These are phyloP conservation scores for Parauchenoglanis punctatus DNA, from an alignment of 2,797 vertebrate genomes.

Conservation along the genomic window DNA sequence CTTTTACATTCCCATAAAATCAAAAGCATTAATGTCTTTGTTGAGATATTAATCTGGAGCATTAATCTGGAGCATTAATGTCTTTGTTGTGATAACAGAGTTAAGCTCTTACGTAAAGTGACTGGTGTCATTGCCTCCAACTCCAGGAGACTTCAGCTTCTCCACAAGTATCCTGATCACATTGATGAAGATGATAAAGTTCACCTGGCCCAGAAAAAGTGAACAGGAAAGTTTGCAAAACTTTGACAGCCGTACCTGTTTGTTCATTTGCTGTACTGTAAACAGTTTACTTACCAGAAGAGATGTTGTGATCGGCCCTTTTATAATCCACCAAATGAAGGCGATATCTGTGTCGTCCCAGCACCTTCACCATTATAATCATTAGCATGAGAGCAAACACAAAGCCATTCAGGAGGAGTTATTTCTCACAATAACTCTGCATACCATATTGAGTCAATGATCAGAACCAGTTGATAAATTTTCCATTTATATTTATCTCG, in stretches of 20 bases:
- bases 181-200: slow-evolving; percentile 88
- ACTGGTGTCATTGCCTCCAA: slow-evolving; percentile 79
- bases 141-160: slow-evolving; percentile 83
- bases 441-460: not conserved
- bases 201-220: slow-evolving; percentile 71
- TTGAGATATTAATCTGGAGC: not conserved
- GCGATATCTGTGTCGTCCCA: slow-evolving; percentile 85
- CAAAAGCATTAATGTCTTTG: too few species aligned
- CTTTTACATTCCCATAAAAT: not conserved
- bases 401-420: not conserved
- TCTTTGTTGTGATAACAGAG: not conserved
- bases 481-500: not conserved
- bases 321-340: slow-evolving; percentile 88
- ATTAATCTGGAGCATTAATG: not conserved
- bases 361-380: slow-evolving; percentile 71
- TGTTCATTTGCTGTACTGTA: not conserved
- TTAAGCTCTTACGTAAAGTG: slow-evolving; percentile 80
- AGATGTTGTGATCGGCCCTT: slow-evolving; percentile 84
- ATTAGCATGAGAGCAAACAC: not conserved
- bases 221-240: not conserved
- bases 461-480: not conserved
- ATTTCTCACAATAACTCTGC: not conserved
- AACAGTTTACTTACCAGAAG: slow-evolving; percentile 78
- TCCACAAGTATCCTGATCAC: slow-evolving; percentile 86
- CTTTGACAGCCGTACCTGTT: not conserved